phyloP scores from a whole-genome alignment of 2,888 invertebrate species.

The Anarsia innoxiella region DNA sequence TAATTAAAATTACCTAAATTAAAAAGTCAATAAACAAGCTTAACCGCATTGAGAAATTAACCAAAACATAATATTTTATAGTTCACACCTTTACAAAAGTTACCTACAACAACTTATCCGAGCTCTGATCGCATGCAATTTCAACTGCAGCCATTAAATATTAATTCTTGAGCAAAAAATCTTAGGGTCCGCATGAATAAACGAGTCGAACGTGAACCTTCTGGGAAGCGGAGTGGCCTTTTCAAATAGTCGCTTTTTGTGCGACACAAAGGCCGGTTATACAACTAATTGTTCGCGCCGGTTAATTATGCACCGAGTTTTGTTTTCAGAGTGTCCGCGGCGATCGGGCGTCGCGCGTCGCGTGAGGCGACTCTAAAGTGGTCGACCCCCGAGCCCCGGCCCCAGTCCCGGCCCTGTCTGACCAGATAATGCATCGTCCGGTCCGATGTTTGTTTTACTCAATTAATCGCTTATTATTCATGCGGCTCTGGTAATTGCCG shows the following conservation, averaged over 20 bases:
- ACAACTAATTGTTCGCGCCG: slow-evolving; percentile 65
- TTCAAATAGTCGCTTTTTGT: slow-evolving; percentile 43
- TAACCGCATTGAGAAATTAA: slow-evolving; percentile 1
- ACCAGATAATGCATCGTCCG: slow-evolving; percentile 18
- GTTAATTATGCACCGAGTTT: slow-evolving; percentile 63
- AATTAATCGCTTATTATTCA: slow-evolving; percentile 34
- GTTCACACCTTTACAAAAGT: slow-evolving; percentile 38
- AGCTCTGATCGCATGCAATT: slow-evolving; percentile 49
- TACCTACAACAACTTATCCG: slow-evolving; percentile 44
- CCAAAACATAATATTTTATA: slow-evolving; percentile 20
- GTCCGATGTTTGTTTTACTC: slow-evolving; percentile 20
- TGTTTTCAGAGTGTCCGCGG: slow-evolving; percentile 39
- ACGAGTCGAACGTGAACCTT: slow-evolving; percentile 49
- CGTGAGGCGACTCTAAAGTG: slow-evolving; percentile 15
- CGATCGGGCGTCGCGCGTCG: slow-evolving; percentile 22
- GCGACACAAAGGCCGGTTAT: slow-evolving; percentile 61
- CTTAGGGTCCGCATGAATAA: slow-evolving; percentile 36
- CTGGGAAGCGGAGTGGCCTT: slow-evolving; percentile 55
- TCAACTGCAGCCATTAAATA: slow-evolving; percentile 56
- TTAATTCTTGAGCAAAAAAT: slow-evolving; percentile 55
- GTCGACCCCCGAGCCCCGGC: too few relatives aligned
- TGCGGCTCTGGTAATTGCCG: slow-evolving; percentile 21
- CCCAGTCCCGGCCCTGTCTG: too few relatives aligned
- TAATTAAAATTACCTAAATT: neutral
- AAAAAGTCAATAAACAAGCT: too few relatives aligned